Percentiles rank a stretch among this genome's conserved stretches.
Conservation (phyloP, 2,797 vertebrate genomes). For the Helostoma temminkii region DNA sequence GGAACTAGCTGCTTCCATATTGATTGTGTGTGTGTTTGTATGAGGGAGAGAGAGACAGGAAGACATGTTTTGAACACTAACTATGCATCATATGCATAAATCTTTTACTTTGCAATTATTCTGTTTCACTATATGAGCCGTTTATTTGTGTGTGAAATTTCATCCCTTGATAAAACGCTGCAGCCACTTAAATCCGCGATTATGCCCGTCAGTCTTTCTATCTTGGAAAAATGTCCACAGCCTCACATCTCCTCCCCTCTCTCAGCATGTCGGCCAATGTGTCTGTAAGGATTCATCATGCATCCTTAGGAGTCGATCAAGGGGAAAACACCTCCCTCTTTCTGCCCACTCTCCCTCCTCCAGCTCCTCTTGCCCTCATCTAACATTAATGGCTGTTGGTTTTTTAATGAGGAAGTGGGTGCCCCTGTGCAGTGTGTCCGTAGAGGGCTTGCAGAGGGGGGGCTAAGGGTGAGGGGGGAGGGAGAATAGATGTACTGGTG, state of each 20-base stretch:
- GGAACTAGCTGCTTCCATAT: slow-evolving; percentile 47
- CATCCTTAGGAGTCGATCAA: slow-evolving; percentile 82
- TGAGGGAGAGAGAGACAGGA: neutral
- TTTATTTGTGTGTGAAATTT: slow-evolving; percentile 39
- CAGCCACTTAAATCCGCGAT: slow-evolving; percentile 55
- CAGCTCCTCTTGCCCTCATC: slow-evolving; percentile 82
- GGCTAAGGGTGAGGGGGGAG: neutral
- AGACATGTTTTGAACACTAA: slow-evolving; percentile 39
- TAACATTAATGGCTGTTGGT: slow-evolving; percentile 87
- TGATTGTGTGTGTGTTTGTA: slow-evolving; percentile 41
- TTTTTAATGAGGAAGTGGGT: slow-evolving; percentile 85
- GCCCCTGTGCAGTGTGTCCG: slow-evolving; percentile 78
- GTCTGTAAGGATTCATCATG: slow-evolving; percentile 82
- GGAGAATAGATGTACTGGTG: slow-evolving; percentile 62
- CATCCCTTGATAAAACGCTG: slow-evolving; percentile 25
- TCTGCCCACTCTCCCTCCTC: slow-evolving; percentile 66
- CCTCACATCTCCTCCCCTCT: slow-evolving; percentile 72
- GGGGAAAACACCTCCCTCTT: slow-evolving; percentile 78
- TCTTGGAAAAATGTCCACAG: slow-evolving; percentile 67
- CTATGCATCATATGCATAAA: slow-evolving; percentile 36
- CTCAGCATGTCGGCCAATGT: slow-evolving; percentile 67
- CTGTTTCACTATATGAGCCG: slow-evolving; percentile 41
- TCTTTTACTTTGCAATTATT: slow-evolving; percentile 40
- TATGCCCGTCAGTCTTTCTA: slow-evolving; percentile 55
- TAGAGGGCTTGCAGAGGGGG: slow-evolving; percentile 65